A percentile compares a stretch with the other conserved stretches of the same genome.
These are phyloP conservation scores for Spongilla lacustris DNA, from an alignment of 37 sponge, comb jelly and placozoan genomes.

Conservation along the genomic window DNA sequence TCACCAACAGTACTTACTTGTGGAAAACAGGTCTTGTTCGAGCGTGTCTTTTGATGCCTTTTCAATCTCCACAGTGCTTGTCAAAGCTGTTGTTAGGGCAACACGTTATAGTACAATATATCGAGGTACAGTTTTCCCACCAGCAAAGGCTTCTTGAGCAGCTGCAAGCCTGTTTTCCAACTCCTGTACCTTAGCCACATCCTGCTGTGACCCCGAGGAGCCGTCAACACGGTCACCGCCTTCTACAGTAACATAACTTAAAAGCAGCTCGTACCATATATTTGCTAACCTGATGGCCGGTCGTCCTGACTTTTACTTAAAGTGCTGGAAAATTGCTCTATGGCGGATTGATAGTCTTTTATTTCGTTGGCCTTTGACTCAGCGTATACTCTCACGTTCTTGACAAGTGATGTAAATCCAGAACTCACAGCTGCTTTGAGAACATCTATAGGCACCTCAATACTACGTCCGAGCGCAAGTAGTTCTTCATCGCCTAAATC, in stretches of 20 bases:
- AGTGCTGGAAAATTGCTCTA: neutral
- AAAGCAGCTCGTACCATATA: neutral
- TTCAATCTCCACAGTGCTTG: neutral
- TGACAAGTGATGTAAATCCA: neutral
- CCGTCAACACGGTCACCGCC: neutral
- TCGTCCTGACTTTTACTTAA: neutral
- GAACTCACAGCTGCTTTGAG: neutral
- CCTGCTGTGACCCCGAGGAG: neutral
- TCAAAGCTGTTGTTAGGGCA: neutral
- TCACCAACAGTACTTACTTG: neutral
- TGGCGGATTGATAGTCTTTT: neutral
- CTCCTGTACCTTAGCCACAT: neutral
- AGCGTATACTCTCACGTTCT: neutral
- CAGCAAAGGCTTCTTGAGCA: neutral
- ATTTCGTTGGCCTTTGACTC: neutral
- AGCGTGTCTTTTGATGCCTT: neutral
- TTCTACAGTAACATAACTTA: neutral
- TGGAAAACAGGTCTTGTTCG: neutral
- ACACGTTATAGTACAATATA: neutral
- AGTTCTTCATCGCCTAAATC: neutral
- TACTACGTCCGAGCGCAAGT: neutral
- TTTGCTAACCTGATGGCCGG: neutral
- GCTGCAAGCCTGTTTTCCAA: neutral
- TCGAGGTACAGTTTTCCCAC: neutral
- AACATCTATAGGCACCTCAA: neutral